phyloP scores from a whole-genome alignment of 2,797 vertebrate genomes.

The Holocentrus rufus region DNA sequence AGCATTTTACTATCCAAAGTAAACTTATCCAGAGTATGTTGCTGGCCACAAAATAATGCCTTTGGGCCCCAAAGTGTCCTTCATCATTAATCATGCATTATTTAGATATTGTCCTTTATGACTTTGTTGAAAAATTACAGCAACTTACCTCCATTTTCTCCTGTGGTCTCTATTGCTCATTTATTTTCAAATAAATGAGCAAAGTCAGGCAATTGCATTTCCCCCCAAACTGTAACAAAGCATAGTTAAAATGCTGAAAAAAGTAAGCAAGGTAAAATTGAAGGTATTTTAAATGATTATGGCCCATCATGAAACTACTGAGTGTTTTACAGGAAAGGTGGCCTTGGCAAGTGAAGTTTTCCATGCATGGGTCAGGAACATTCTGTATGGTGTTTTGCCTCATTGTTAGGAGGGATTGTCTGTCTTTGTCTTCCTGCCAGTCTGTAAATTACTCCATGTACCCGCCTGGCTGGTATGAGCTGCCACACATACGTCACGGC shows the following conservation, averaged over 20 bases:
- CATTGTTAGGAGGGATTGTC: conserved; percentile 9
- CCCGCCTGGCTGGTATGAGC: conserved; percentile 8
- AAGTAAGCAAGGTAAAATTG: neutral
- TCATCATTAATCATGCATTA: neutral
- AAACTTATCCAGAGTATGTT: neutral
- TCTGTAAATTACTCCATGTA: conserved; percentile 6
- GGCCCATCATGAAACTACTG: neutral
- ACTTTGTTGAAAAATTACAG: neutral
- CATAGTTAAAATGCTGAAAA: neutral
- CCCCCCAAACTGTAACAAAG: neutral
- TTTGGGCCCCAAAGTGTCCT: neutral
- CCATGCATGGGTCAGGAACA: neutral
- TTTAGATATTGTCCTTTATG: neutral
- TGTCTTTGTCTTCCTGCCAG: conserved; percentile 20
- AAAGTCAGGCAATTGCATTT: neutral
- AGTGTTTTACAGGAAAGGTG: neutral
- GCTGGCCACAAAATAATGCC: neutral
- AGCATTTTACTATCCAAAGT: conserved; percentile 42
- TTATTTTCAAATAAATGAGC: neutral
- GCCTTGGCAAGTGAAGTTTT: neutral
- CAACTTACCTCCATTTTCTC: neutral
- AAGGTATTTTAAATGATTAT: neutral
- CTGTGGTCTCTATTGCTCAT: neutral
- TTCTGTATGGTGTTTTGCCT: neutral
- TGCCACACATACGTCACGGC: conserved; percentile 43